Evolutionary conservation across 2,113 vertebrate genomes (phyloP).

Genomic region (Polyodon spathula): DNA sequence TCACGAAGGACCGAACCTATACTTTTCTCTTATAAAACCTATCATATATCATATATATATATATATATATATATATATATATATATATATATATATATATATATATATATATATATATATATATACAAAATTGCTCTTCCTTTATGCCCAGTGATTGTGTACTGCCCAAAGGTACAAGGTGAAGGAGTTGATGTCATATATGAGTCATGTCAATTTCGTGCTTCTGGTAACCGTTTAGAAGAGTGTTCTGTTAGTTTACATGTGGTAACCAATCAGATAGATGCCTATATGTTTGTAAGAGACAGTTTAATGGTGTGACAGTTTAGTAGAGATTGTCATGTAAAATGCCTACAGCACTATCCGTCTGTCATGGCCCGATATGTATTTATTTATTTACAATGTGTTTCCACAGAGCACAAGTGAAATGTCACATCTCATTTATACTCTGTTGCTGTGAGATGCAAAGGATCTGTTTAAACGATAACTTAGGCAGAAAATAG

Average conservation of each 20-base stretch:
- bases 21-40: too few relatives aligned
- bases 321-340: conserved; percentile 75
- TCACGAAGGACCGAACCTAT: too few relatives aligned
- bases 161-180: conserved; percentile 71
- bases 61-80: neutral
- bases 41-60: neutral
- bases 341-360: conserved; percentile 56
- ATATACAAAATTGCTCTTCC: neutral
- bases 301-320: conserved; percentile 93
- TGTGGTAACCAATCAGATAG: conserved; percentile 92
- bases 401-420: conserved; percentile 47
- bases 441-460: conserved; percentile 49
- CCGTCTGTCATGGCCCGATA: conserved; percentile 81
- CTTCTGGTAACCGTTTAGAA: conserved; percentile 84
- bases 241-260: conserved; percentile 83
- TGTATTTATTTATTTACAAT: conserved; percentile 95
- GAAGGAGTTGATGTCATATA: conserved; percentile 86
- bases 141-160: conserved; percentile 18
- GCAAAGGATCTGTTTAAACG: conserved; percentile 58
- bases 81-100: neutral
- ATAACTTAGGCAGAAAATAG: conserved; percentile 40
- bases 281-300: conserved; percentile 76
- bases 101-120: neutral
- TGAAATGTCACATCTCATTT: conserved; percentile 73
- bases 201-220: conserved; percentile 98